Conservation (phyloP, 2,797 vertebrate genomes). For the Pygocentrus nattereri region DNA sequence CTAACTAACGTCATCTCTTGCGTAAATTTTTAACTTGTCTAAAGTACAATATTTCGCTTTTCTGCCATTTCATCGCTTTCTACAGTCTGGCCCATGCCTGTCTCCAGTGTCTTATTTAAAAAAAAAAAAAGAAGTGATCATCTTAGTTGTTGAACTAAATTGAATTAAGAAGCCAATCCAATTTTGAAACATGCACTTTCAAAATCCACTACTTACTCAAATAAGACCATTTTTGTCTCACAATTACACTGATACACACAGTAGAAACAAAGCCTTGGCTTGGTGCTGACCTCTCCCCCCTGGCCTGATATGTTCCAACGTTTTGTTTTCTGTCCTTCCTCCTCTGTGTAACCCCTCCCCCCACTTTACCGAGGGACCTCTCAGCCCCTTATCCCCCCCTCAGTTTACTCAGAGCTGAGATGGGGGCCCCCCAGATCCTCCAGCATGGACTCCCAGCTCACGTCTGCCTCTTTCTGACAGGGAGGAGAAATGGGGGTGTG, state of each 20-base stretch:
- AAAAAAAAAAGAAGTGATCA: too few relatives aligned
- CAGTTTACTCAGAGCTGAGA: background rate
- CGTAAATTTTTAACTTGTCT: too few relatives aligned
- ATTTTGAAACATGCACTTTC: background rate
- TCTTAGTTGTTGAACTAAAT: background rate
- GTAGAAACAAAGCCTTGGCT: constrained; percentile 37
- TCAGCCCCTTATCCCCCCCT: constrained; percentile 12
- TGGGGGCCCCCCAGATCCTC: constrained; percentile 28
- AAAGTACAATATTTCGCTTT: too few relatives aligned
- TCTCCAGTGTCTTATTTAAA: too few relatives aligned
- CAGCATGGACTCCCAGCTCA: constrained; percentile 16
- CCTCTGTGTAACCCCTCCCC: constrained; percentile 21
- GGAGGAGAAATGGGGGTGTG: background rate
- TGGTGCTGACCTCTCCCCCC: constrained; percentile 27
- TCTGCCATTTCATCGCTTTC: too few relatives aligned
- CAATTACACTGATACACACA: constrained; percentile 2
- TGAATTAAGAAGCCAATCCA: background rate
- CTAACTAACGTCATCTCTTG: too few relatives aligned
- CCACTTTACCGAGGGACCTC: constrained; percentile 7
- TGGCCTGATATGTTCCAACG: constrained; percentile 29
- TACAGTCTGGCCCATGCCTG: too few relatives aligned
- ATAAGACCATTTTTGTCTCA: background rate
- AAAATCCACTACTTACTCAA: too few relatives aligned
- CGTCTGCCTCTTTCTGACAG: constrained; percentile 38
- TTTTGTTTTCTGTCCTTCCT: constrained; percentile 25